Evolutionary conservation across 2,797 vertebrate species (phyloP).

Genomic region (Hydrolagus colliei): DNA sequence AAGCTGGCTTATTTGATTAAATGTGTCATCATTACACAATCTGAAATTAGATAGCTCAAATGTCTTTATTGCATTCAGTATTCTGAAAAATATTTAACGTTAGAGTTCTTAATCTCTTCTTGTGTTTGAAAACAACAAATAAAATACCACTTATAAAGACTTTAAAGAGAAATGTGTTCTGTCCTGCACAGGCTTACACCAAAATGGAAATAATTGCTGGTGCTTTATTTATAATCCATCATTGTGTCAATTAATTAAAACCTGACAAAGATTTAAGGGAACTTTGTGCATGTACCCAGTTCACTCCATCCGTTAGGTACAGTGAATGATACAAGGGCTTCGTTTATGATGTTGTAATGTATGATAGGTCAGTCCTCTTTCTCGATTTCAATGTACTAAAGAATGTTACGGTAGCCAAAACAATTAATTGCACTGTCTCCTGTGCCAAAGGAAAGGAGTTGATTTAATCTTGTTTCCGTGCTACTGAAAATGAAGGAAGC

Average conservation of each 20-base stretch:
- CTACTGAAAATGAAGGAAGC: neutral
- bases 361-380: neutral
- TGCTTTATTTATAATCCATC: neutral
- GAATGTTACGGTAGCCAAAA: conserved; percentile 2
- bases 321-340: neutral
- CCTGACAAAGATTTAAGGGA: neutral
- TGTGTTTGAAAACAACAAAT: neutral
- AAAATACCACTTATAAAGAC: neutral
- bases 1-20: neutral
- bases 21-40: neutral
- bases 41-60: neutral
- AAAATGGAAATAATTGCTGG: conserved; percentile 1
- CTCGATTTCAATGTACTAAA: no score
- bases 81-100: neutral
- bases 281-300: neutral
- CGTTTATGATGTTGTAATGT: neutral
- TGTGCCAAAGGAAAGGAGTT: neutral
- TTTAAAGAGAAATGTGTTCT: neutral
- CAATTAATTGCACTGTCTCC: neutral
- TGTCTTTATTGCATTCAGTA: neutral
- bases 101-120: neutral
- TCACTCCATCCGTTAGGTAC: neutral
- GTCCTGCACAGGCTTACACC: neutral
- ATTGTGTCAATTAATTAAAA: conserved; percentile 7
- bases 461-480: conserved; percentile 15